phyloP scores from a whole-genome alignment of 2,888 invertebrate species.

The Mesorhabditis belari region DNA sequence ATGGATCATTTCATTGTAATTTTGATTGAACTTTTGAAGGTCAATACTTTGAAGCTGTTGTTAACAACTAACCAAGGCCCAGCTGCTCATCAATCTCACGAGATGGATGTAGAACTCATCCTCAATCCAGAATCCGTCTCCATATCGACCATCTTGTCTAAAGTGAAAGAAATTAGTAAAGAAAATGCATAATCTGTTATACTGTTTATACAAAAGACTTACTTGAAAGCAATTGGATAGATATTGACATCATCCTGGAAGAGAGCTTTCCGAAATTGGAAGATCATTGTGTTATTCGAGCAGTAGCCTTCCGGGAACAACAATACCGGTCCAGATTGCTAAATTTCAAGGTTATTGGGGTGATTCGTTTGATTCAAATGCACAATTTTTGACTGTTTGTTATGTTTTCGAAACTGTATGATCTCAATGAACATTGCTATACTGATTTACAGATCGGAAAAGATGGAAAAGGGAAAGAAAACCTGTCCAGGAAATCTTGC shows the following conservation, averaged over 20 bases:
- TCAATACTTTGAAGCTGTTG: background rate
- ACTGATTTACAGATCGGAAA: too few species aligned
- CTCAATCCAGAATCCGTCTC: slow-evolving; percentile 31
- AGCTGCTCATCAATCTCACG: slow-evolving; percentile 24
- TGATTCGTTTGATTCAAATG: too few species aligned
- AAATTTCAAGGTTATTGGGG: background rate
- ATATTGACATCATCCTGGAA: slow-evolving; percentile 21
- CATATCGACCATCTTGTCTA: slow-evolving; percentile 23
- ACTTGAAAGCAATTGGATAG: slow-evolving; percentile 24
- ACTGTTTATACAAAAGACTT: slow-evolving; percentile 10
- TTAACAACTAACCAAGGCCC: slow-evolving; percentile 10
- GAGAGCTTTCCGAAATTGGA: slow-evolving; percentile 30
- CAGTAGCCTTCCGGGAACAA: slow-evolving; percentile 46
- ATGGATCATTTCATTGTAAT: slow-evolving; percentile 3
- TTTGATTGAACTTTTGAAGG: slow-evolving; percentile 18
- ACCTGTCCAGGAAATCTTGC: too few species aligned
- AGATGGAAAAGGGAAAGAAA: too few species aligned
- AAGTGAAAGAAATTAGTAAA: slow-evolving; percentile 1
- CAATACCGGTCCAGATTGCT: slow-evolving; percentile 35
- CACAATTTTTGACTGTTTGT: too few species aligned
- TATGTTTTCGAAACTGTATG: too few species aligned
- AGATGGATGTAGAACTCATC: slow-evolving; percentile 25
- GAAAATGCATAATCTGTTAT: background rate
- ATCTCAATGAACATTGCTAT: too few species aligned
- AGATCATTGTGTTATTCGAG: slow-evolving; percentile 31